These are phyloP conservation scores for Danionella dracula DNA, from an alignment of 2,797 vertebrate genomes.

Conservation along the genomic window DNA sequence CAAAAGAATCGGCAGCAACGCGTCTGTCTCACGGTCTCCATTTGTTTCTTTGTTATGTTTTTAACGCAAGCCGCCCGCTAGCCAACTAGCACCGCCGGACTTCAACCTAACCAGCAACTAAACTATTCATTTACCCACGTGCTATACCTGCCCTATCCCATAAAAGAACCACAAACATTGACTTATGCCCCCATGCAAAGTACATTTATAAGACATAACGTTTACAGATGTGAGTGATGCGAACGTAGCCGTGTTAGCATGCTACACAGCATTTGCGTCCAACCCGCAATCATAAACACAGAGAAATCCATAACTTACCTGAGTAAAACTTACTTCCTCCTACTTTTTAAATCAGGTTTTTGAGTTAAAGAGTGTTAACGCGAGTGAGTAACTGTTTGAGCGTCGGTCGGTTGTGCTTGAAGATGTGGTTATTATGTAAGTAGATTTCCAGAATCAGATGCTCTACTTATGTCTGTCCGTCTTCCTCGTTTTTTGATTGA, in stretches of 20 bases:
- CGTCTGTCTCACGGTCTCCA: constrained; percentile 26
- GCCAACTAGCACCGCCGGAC: constrained; percentile 40
- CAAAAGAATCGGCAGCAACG: constrained; percentile 8
- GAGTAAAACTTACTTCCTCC: constrained; percentile 53
- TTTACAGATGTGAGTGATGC: not conserved
- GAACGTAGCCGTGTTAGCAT: constrained; percentile 46
- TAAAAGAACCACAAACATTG: not conserved
- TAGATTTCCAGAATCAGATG: constrained; percentile 71
- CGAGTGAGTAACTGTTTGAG: not conserved
- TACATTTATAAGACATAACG: not conserved
- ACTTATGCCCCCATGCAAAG: not conserved
- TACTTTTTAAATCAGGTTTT: not conserved
- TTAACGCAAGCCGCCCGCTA: constrained; percentile 39
- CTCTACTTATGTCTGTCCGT: constrained; percentile 63
- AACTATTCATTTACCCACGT: constrained; percentile 18
- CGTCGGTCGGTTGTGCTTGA: not conserved
- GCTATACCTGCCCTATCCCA: not conserved
- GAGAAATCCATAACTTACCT: constrained; percentile 28
- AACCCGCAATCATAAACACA: constrained; percentile 43
- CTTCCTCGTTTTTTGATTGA: constrained; percentile 77
- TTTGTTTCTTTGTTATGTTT: constrained; percentile 52
- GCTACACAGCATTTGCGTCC: constrained; percentile 49
- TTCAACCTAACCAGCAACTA: constrained; percentile 29
- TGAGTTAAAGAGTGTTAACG: not conserved
- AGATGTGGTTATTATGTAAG: not conserved